Evolutionary conservation across 2,888 invertebrate genomes (phyloP).

Genomic region (Drosophila parthenogenetica): DNA sequence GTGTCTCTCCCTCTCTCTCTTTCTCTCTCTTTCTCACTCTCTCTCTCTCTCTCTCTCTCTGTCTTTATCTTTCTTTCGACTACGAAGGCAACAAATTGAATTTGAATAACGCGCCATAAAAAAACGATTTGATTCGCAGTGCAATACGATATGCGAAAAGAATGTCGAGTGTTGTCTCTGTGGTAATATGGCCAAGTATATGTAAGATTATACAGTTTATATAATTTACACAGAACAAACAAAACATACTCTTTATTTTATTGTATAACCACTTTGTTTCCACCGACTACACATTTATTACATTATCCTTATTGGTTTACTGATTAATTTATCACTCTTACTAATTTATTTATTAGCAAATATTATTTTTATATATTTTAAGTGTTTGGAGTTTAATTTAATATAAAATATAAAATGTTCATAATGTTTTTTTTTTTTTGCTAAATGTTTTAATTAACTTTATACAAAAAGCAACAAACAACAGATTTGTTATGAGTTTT

Average conservation of each 20-base stretch:
- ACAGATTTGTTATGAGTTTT: slow-evolving; percentile 6
- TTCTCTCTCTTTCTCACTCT: background rate
- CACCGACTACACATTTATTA: background rate
- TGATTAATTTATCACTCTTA: background rate
- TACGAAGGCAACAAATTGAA: slow-evolving; percentile 52
- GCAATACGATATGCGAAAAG: slow-evolving; percentile 33
- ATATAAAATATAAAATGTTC: too few relatives aligned
- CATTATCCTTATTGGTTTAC: background rate
- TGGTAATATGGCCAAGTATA: background rate
- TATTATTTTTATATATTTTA: background rate
- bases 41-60: background rate
- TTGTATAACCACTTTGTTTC: background rate
- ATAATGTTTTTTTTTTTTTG: background rate
- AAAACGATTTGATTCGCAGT: slow-evolving; percentile 38
- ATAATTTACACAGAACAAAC: background rate
- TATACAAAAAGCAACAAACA: background rate
- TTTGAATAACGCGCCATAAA: slow-evolving; percentile 58
- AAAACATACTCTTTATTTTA: background rate
- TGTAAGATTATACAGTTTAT: background rate
- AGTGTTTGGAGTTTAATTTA: background rate
- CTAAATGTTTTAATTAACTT: background rate
- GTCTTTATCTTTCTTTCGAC: too few relatives aligned
- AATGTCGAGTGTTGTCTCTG: slow-evolving; percentile 4
- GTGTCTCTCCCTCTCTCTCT: background rate
- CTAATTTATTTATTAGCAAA: background rate